phyloP scores from a whole-genome alignment of 92 coral and sea anemone genomes.

The Parazoanthus atlanticus region DNA sequence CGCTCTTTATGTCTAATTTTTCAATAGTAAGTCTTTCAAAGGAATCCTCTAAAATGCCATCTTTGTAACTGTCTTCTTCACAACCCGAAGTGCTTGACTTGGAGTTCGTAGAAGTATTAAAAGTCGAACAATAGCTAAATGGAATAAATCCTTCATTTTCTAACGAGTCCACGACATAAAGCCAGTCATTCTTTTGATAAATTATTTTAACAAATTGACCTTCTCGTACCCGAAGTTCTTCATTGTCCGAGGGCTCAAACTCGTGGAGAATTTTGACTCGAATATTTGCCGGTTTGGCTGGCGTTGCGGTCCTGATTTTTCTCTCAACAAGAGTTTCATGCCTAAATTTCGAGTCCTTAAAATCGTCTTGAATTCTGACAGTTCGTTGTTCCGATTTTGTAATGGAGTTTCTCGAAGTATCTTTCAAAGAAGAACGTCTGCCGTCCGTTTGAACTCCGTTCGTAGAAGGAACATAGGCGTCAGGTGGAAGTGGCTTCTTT shows the following conservation, averaged over 20 bases:
- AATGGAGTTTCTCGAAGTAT: conserved; percentile 56
- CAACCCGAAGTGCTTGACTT: conserved; percentile 83
- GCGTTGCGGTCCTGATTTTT: conserved; percentile 69
- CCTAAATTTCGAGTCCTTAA: conserved; percentile 54
- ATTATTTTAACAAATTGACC: conserved; percentile 74
- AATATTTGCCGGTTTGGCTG: conserved; percentile 78
- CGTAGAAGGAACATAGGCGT: conserved; percentile 59
- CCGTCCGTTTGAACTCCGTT: conserved; percentile 28
- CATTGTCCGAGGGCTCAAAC: conserved; percentile 66
- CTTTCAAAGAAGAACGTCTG: conserved; percentile 79
- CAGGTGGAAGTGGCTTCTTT: conserved; percentile 73
- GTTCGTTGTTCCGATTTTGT: conserved; percentile 63
- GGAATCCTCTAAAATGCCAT: conserved; percentile 54
- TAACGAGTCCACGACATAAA: conserved; percentile 72
- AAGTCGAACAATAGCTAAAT: conserved; percentile 67
- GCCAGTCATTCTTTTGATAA: conserved; percentile 85
- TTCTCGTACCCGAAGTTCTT: conserved; percentile 73
- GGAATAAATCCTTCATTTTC: conserved; percentile 85
- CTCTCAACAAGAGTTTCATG: conserved; percentile 68
- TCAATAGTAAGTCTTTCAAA: conserved; percentile 52
- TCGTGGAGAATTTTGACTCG: conserved; percentile 67
- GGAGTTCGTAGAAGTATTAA: conserved; percentile 62
- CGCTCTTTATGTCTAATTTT: conserved; percentile 18
- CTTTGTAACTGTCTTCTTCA: conserved; percentile 71
- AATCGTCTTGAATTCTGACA: conserved; percentile 66